A percentile compares a stretch with the other conserved stretches of the same genome.
Evolutionary conservation across 2,113 vertebrate species (phyloP).

Genomic region (Ammodytes dubius): DNA sequence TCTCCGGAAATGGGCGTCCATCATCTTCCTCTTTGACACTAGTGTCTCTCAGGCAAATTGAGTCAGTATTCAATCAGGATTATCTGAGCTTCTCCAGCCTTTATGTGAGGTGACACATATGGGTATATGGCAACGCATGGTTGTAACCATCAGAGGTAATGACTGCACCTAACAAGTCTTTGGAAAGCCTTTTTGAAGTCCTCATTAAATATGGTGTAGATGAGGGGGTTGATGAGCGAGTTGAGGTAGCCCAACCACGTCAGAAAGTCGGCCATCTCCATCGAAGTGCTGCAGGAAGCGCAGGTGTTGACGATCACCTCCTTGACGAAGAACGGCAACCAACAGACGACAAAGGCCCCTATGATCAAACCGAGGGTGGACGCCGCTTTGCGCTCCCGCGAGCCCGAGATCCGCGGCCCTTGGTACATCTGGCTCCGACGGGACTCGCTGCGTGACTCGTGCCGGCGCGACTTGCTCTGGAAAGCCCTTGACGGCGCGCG

Average conservation of each 20-base stretch:
- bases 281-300: constrained; percentile 89
- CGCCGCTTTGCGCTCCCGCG: constrained; percentile 93
- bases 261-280: constrained; percentile 94
- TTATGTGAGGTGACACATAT: constrained; percentile 15
- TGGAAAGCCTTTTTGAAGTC: constrained; percentile 99
- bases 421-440: constrained; percentile 88
- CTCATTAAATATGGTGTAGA: constrained; percentile 99
- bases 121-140: constrained; percentile 24
- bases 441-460: constrained; percentile 86
- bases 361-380: constrained; percentile 95
- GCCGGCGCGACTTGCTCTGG: constrained; percentile 81
- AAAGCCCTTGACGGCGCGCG: constrained; percentile 82
- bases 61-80: constrained; percentile 30
- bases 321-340: constrained; percentile 98
- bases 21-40: constrained; percentile 32
- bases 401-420: constrained; percentile 92
- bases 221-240: constrained; percentile 97
- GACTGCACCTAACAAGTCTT: constrained; percentile 91
- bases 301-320: constrained; percentile 96
- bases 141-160: constrained; percentile 84
- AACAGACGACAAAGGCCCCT: constrained; percentile 97
- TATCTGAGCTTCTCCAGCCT: constrained; percentile 14
- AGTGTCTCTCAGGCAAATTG: constrained; percentile 35
- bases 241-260: constrained; percentile 98
- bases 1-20: constrained; percentile 37